Percentiles rank a stretch among this genome's conserved stretches.
Conservation (phyloP, 30 jellyfish, hydroid and myxozoan genomes). For the Aurelia aurita complex sp. Pacific region DNA sequence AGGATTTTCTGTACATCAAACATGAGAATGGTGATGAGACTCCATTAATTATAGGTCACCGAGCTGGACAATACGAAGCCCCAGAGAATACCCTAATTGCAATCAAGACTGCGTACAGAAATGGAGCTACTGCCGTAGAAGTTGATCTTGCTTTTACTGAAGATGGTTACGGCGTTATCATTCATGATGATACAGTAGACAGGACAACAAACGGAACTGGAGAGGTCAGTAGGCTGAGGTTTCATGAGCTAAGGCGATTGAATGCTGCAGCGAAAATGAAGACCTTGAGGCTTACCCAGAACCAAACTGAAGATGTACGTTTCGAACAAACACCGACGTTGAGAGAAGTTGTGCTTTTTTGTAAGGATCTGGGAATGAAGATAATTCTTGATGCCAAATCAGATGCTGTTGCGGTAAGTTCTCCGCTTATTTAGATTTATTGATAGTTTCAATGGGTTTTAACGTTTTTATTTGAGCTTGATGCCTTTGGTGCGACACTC, state of each 20-base stretch:
- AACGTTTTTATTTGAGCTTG: too few relatives aligned
- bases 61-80: constrained; percentile 95
- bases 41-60: constrained; percentile 86
- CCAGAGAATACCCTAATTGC: constrained; percentile 91
- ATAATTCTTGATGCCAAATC: constrained; percentile 86
- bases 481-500: too few relatives aligned
- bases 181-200: constrained; percentile 92
- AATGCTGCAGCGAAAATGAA: constrained; percentile 73
- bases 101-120: constrained; percentile 74
- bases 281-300: constrained; percentile 18
- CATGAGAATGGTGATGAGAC: constrained; percentile 16
- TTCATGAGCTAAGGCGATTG: constrained; percentile 62
- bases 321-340: constrained; percentile 84
- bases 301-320: constrained; percentile 6
- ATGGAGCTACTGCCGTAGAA: constrained; percentile 95
- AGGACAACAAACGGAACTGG: constrained; percentile 90
- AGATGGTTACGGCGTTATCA: constrained; percentile 69
- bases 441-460: too few relatives aligned
- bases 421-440: too few relatives aligned
- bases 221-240: constrained; percentile 24
- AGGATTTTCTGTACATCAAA: constrained; percentile 6
- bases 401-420: constrained; percentile 53
- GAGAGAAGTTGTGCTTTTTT: constrained; percentile 76
- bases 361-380: constrained; percentile 68
- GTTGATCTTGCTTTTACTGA: constrained; percentile 83